These are phyloP conservation scores for Sitta europaea DNA, from an alignment of 2,113 vertebrate genomes.

Conservation along the genomic window DNA sequence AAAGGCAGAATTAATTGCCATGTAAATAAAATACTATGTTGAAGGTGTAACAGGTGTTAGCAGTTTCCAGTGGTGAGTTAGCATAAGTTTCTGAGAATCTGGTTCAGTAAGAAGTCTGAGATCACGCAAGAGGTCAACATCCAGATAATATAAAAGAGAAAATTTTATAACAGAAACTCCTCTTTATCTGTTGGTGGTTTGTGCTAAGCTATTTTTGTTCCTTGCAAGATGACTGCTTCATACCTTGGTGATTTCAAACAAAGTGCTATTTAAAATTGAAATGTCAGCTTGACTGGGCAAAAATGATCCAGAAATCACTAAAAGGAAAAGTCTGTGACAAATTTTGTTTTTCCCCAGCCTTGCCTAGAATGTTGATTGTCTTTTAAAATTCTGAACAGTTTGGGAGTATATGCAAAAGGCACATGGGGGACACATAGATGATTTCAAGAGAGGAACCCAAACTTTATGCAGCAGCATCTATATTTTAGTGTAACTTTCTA, in stretches of 20 bases:
- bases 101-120: background rate
- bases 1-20: background rate
- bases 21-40: background rate
- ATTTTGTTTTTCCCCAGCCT: background rate
- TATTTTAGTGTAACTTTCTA: background rate
- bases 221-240: background rate
- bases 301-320: background rate
- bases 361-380: background rate
- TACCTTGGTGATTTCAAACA: constrained; percentile 24
- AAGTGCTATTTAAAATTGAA: background rate
- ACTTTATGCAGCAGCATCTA: background rate
- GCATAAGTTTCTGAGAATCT: background rate
- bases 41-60: background rate
- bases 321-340: background rate
- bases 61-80: background rate
- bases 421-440: rapidly evolving
- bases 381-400: background rate
- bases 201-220: background rate
- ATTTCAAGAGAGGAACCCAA: background rate
- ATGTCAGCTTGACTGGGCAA: background rate
- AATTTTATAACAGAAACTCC: background rate
- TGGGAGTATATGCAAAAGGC: background rate
- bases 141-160: background rate
- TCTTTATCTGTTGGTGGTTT: background rate
- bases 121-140: background rate